These are phyloP conservation scores for Borostomias antarcticus DNA, from an alignment of 2,797 vertebrate genomes.

Conservation along the genomic window DNA sequence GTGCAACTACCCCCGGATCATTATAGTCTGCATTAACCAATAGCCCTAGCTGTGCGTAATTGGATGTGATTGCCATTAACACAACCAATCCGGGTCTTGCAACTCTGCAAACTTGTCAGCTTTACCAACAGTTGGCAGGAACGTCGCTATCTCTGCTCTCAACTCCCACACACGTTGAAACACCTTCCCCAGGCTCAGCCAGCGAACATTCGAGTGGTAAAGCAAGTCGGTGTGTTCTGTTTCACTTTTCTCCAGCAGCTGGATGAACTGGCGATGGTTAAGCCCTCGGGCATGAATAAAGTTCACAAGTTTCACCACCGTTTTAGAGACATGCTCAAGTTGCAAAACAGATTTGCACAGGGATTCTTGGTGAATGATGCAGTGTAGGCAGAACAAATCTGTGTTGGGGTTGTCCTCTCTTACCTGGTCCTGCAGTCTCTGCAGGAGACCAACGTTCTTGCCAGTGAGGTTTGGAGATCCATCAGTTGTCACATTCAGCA, in stretches of 20 bases:
- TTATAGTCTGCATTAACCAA: too few species aligned
- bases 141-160: slow-evolving; percentile 5
- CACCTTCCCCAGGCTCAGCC: slow-evolving; percentile 1
- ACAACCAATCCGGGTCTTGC: background rate
- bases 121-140: background rate
- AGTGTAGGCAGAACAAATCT: background rate
- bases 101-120: slow-evolving; percentile 4
- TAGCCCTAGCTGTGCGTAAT: too few species aligned
- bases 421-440: background rate
- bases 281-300: too few species aligned
- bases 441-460: background rate
- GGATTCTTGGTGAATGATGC: background rate
- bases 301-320: too few species aligned
- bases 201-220: background rate
- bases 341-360: background rate
- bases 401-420: background rate
- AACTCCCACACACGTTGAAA: background rate
- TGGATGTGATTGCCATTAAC: too few species aligned
- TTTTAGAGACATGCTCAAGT: background rate
- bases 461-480: background rate
- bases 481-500: background rate
- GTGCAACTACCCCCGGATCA: too few species aligned
- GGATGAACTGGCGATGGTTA: slow-evolving; percentile 1
- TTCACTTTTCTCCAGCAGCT: background rate
- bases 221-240: background rate